A percentile compares a stretch with the other conserved stretches of the same genome.
These are phyloP conservation scores for Eristalis tenax DNA, from an alignment of 2,888 invertebrate species.

Conservation along the genomic window DNA sequence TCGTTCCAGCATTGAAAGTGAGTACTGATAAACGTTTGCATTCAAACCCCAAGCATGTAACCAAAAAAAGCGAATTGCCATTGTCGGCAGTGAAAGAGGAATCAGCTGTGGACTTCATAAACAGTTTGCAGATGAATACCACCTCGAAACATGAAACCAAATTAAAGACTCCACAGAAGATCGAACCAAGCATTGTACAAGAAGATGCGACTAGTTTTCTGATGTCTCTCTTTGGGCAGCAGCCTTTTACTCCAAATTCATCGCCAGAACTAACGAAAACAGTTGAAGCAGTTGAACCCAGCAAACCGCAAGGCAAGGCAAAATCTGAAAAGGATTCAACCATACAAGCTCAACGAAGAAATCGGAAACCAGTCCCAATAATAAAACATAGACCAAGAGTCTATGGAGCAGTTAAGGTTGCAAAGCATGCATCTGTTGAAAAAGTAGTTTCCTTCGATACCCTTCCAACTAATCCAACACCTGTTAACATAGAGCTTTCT, in stretches of 20 bases:
- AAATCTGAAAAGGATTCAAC: not conserved
- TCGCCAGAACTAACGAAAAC: not conserved
- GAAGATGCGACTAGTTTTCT: slow-evolving; percentile 58
- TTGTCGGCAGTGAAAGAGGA: slow-evolving; percentile 4
- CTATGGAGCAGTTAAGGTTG: not conserved
- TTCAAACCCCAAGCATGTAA: not conserved
- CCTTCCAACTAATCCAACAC: not conserved
- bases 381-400: not conserved
- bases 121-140: slow-evolving; percentile 11
- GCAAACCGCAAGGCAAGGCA: not conserved
- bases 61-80: not conserved
- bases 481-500: too few species aligned
- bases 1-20: not conserved
- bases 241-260: not conserved
- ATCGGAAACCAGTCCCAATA: not conserved
- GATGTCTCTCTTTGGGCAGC: slow-evolving; percentile 26
- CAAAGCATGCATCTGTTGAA: not conserved
- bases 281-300: not conserved
- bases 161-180: not conserved
- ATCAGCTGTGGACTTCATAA: slow-evolving; percentile 63
- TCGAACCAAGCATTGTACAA: not conserved
- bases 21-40: not conserved
- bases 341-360: not conserved
- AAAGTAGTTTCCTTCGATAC: not conserved
- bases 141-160: not conserved